Conservation (phyloP, 2,888 invertebrate genomes). For the Eudasyphora cyanicolor region DNA sequence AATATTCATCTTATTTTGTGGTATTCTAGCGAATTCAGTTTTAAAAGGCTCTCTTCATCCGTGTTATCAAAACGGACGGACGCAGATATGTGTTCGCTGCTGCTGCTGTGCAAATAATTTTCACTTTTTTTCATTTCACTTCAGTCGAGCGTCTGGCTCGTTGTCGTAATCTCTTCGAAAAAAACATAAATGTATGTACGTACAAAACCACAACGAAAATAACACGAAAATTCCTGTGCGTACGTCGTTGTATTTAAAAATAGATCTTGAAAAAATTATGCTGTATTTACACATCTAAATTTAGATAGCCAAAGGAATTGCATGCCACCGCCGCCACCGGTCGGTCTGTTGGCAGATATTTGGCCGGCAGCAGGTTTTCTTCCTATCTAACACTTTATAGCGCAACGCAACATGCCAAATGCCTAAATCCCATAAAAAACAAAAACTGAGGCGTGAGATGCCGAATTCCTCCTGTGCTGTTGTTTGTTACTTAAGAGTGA, state of each 20-base stretch:
- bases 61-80: not conserved
- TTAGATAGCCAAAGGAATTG: not conserved
- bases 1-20: not conserved
- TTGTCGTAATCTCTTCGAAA: not conserved
- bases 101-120: not conserved
- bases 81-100: not conserved
- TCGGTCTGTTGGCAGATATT: not conserved
- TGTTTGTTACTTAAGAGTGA: not conserved
- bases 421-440: not conserved
- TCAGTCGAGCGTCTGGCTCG: not conserved
- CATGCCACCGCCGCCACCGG: not conserved
- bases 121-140: not conserved
- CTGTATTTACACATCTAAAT: not conserved
- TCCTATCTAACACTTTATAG: not conserved
- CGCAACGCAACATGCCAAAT: not conserved
- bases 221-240: slow-evolving; percentile 59
- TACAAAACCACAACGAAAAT: not conserved
- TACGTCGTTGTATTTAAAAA: slow-evolving; percentile 49
- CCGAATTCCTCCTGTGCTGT: not conserved
- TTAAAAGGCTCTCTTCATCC: not conserved
- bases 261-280: slow-evolving; percentile 17
- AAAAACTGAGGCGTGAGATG: not conserved
- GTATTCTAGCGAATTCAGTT: too few relatives aligned
- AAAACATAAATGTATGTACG: too few relatives aligned
- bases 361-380: not conserved